Evolutionary conservation across 2,797 vertebrate species (phyloP).

Genomic region (Alosa sapidissima): DNA sequence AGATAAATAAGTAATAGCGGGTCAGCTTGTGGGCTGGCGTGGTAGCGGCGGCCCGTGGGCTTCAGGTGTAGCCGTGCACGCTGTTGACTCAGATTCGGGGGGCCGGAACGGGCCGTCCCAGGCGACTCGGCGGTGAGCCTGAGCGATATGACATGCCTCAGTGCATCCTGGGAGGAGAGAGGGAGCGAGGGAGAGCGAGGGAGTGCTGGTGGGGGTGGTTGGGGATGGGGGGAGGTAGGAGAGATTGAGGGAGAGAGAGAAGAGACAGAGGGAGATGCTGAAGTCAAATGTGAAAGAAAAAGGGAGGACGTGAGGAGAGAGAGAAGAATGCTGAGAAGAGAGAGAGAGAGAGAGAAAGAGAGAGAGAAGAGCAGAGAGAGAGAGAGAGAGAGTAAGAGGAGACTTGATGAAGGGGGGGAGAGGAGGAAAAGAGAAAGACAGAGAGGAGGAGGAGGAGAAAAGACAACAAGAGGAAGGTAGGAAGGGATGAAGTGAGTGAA

Average conservation of each 20-base stretch:
- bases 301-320: background rate
- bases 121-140: background rate
- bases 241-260: background rate
- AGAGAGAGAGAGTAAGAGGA: background rate
- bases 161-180: constrained; percentile 2
- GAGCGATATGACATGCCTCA: constrained; percentile 15
- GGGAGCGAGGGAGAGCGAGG: background rate
- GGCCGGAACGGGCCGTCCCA: background rate
- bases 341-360: background rate
- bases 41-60: background rate
- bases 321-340: background rate
- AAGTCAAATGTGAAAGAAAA: constrained; percentile 6
- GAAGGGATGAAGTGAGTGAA: background rate
- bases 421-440: background rate
- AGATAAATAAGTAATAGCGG: constrained; percentile 20
- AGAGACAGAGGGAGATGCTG: background rate
- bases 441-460: background rate
- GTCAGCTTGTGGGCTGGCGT: background rate
- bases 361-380: background rate
- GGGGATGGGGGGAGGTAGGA: background rate
- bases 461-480: background rate
- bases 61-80: constrained; percentile 9
- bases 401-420: background rate
- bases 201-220: background rate
- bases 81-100: background rate